Conservation (phyloP, 2,113 vertebrate genomes). For the Stictonetta naevosa region DNA sequence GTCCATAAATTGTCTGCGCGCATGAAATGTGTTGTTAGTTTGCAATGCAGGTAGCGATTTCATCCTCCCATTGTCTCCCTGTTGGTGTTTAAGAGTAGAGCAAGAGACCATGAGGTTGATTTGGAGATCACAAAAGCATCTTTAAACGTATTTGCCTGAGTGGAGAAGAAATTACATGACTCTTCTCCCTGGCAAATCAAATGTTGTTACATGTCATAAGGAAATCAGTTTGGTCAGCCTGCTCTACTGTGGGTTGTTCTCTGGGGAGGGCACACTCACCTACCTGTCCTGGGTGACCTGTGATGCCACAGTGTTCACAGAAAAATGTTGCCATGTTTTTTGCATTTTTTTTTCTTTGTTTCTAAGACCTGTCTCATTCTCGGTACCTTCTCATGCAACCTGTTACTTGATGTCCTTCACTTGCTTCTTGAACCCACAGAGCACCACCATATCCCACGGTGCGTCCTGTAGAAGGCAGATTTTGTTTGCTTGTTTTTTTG, state of each 20-base stretch:
- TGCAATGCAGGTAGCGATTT: not conserved
- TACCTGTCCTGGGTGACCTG: not conserved
- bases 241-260: not conserved
- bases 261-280: rapidly evolving
- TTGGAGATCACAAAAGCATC: not conserved
- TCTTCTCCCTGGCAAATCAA: not conserved
- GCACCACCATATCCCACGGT: not conserved
- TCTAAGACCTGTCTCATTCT: not conserved
- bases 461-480: not conserved
- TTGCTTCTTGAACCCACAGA: not conserved
- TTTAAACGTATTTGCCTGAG: not conserved
- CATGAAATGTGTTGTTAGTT: not conserved
- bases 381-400: not conserved
- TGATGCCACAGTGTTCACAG: not conserved
- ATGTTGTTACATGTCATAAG: not conserved
- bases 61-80: not conserved
- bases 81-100: not conserved
- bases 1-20: not conserved
- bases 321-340: not conserved
- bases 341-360: not conserved
- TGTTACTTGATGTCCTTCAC: not conserved
- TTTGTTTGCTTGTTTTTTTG: not conserved
- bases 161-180: not conserved
- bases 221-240: not conserved
- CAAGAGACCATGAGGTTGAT: not conserved